Evolutionary conservation across 2,888 invertebrate genomes (phyloP), one percentile per base, ranked within the genome.

Genomic region (Pseudococcus longispinus): DNA sequence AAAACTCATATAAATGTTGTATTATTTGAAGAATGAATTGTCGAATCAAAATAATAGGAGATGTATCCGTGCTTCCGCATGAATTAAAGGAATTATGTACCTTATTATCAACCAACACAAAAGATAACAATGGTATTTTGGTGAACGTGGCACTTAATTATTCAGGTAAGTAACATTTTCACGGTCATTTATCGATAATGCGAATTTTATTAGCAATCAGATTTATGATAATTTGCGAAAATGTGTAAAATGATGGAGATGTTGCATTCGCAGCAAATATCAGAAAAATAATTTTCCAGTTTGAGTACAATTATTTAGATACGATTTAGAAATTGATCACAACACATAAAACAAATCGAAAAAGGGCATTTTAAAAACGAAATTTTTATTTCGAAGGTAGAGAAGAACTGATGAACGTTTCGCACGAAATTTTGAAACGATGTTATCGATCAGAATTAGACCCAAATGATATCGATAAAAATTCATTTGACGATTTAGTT

Each of bases 111-210:
- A 46, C 8, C 5, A 29, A 20, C 18, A 55, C 86, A 20, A 80
- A 51, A 29, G 46, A 32, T 32, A 86, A 86, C 37, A 55, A 26
- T 20, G 51, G 80, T 32, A 80, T 32, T 70, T 44, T 32, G 18
- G 51, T 86, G 32, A 86, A 77, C 44, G 44, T 86, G 15, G 86
- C 86, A 77, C 74, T 86, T 29, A 86, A 86, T 77, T 86, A 86
- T 37, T 86, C 86, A 32, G 86, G 86, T 80, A 84, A n/a, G 84
- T 60, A 70, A 44, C 13, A 29, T 32, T 85, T 37, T 37, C 32
- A 60, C 55, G 60, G 32, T 84, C 37, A 60, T 42, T 65, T 32
- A 26, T n/a, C 84, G 37, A 65, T 32, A 70, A 29, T 18, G 29
- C 29, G 70, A 18, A 29, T 23, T 60, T 60, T 13, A 60, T 51